Conservation (phyloP, 2,888 invertebrate genomes). For the Meiosimyza decipiens region DNA sequence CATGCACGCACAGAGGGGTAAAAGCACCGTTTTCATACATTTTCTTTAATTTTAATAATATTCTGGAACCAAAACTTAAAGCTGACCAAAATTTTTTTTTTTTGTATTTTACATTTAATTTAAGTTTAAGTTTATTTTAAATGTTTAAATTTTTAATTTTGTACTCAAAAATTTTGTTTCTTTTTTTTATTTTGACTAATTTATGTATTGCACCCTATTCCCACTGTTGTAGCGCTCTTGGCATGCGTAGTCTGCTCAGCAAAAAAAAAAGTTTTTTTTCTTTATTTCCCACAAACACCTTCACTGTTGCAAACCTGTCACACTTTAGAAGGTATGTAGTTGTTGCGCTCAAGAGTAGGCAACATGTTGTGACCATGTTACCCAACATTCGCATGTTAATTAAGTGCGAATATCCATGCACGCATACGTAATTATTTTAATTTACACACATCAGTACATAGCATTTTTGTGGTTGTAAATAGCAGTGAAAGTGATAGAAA, state of each 20-base stretch:
- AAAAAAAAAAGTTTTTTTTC: too few species aligned
- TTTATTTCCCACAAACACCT: too few species aligned
- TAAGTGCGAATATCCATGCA: constrained; percentile 8
- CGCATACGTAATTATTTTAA: constrained; percentile 5
- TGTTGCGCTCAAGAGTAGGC: too few species aligned
- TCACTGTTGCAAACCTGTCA: too few species aligned
- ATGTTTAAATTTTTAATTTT: constrained; percentile 8
- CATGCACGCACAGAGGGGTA: constrained; percentile 5
- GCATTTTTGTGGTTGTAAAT: background rate
- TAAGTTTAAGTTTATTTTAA: constrained; percentile 29
- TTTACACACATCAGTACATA: background rate
- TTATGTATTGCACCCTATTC: constrained; percentile 55
- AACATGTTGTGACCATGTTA: background rate
- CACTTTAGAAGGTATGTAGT: too few species aligned
- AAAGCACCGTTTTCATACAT: constrained; percentile 12
- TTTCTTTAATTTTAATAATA: constrained; percentile 14
- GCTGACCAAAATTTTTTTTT: background rate
- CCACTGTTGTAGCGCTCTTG: constrained; percentile 46
- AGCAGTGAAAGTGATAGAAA: background rate
- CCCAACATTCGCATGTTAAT: constrained; percentile 1
- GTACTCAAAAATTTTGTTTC: constrained; percentile 36
- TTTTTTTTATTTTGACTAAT: constrained; percentile 37
- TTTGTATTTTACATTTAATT: constrained; percentile 14
- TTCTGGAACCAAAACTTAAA: background rate
- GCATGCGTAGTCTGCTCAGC: background rate